Percentiles rank a stretch among this genome's conserved stretches.
These are phyloP conservation scores for Rapana venosa DNA, from an alignment of 2,888 invertebrate genomes.

Conservation along the genomic window DNA sequence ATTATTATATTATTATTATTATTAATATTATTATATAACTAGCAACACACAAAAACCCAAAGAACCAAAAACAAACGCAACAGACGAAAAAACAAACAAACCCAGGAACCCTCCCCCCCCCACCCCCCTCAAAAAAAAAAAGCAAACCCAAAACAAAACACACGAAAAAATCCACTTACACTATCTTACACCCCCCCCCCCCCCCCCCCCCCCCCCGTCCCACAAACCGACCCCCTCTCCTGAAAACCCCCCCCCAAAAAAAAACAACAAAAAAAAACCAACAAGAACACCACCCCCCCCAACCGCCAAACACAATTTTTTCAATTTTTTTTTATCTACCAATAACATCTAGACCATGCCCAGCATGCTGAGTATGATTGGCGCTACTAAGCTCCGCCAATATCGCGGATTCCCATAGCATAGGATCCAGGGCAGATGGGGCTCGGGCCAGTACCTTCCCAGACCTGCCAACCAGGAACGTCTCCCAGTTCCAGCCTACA, in stretches of 20 bases:
- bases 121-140: too few species aligned
- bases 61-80: background rate
- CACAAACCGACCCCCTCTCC: background rate
- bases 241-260: background rate
- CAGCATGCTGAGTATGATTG: background rate
- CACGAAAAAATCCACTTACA: too few species aligned
- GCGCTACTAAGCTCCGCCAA: background rate
- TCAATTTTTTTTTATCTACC: background rate
- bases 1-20: too few species aligned
- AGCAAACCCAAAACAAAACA: too few species aligned
- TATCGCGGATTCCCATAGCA: constrained; percentile 32
- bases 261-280: background rate
- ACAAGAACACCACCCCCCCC: background rate
- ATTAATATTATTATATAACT: too few species aligned
- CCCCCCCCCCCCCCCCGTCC: background rate
- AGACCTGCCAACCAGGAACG: constrained; percentile 60
- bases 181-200: background rate
- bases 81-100: background rate
- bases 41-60: background rate
- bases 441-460: constrained; percentile 52
- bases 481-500: constrained; percentile 70
- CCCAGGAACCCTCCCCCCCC: background rate
- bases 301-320: background rate
- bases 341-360: background rate
- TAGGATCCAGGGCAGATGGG: constrained; percentile 47